Conservation (phyloP, 2,888 invertebrate species). For the Conchocele bisecta region DNA sequence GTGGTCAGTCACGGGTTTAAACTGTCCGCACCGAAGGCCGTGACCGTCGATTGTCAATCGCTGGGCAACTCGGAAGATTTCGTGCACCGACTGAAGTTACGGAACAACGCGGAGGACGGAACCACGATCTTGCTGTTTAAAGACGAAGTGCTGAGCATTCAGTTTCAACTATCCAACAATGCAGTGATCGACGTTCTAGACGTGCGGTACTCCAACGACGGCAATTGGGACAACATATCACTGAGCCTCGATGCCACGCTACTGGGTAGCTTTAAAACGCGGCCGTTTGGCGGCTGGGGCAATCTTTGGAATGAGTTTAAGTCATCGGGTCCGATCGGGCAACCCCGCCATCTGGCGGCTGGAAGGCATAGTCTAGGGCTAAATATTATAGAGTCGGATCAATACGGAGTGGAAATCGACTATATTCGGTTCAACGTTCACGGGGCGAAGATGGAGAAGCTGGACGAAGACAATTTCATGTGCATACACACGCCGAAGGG, state of each 20-base stretch:
- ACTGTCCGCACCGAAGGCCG: conserved; percentile 36
- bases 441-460: conserved; percentile 27
- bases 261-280: conserved; percentile 47
- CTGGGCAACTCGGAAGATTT: conserved; percentile 38
- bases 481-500: conserved; percentile 51
- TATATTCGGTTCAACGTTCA: conserved; percentile 52
- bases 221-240: conserved; percentile 40
- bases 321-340: conserved; percentile 52
- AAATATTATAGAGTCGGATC: conserved; percentile 42
- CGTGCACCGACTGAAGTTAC: conserved; percentile 36
- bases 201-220: conserved; percentile 59
- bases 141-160: conserved; percentile 51
- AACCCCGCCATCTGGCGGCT: conserved; percentile 7
- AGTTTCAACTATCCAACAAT: conserved; percentile 35
- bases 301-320: conserved; percentile 53
- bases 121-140: conserved; percentile 57
- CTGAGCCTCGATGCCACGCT: conserved; percentile 39
- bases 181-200: conserved; percentile 44
- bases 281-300: conserved; percentile 37
- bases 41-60: conserved; percentile 48
- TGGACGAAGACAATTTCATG: conserved; percentile 42
- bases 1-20: no score
- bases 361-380: conserved; percentile 46
- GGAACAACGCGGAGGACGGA: conserved; percentile 50
- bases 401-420: conserved; percentile 59